Evolutionary conservation across 1,140 invertebrate genomes (phyloP).

Genomic region (Megathymus violae): DNA sequence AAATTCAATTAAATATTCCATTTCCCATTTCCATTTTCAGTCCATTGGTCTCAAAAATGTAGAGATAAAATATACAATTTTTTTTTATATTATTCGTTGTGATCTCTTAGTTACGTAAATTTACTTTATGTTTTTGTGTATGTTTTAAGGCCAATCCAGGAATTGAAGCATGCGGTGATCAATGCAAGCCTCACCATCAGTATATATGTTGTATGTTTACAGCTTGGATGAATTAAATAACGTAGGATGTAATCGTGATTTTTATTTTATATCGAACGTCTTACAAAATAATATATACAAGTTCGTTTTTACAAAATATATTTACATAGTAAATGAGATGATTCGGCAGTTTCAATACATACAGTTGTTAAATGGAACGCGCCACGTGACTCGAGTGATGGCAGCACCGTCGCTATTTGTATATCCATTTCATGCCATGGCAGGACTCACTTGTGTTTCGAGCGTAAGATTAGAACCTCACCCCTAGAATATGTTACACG

Average conservation of each 20-base stretch:
- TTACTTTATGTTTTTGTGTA: conserved; percentile 1
- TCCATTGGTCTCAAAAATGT: too few relatives aligned
- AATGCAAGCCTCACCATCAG: background rate
- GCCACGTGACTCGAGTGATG: too few relatives aligned
- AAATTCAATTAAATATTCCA: too few relatives aligned
- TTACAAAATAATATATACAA: conserved; percentile 26
- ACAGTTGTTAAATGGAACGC: too few relatives aligned
- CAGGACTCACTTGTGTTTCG: too few relatives aligned
- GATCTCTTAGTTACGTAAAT: conserved; percentile 23
- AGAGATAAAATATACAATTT: background rate
- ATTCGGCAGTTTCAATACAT: too few relatives aligned
- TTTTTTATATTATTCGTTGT: conserved; percentile 8
- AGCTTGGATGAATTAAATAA: conserved; percentile 35
- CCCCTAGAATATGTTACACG: too few relatives aligned
- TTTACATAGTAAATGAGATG: conserved; percentile 58
- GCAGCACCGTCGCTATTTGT: too few relatives aligned
- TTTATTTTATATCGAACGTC: conserved; percentile 33
- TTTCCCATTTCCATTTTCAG: conserved; percentile 1
- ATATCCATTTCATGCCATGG: conserved; percentile 13
- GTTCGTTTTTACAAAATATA: conserved; percentile 21
- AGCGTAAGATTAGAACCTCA: too few relatives aligned
- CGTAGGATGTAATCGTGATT: conserved; percentile 13
- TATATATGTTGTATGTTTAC: conserved; percentile 17
- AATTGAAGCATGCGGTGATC: conserved; percentile 1
- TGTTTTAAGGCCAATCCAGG: conserved; percentile 12